These are phyloP conservation scores for Drosophila asahinai DNA, from an alignment of 1,140 invertebrate genomes.

Conservation along the genomic window DNA sequence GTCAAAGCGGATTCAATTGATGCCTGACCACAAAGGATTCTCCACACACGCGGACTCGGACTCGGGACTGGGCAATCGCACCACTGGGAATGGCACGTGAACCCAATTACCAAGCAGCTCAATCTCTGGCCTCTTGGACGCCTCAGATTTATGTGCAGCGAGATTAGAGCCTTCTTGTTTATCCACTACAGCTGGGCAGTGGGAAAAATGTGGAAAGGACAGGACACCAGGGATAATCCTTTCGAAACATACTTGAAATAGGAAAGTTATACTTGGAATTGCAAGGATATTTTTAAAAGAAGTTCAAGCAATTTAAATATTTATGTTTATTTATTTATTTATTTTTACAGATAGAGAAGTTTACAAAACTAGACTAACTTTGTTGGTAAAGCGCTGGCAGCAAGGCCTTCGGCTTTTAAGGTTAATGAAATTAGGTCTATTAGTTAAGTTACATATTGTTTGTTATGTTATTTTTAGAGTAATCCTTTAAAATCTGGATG, in stretches of 20 bases:
- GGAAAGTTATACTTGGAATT: neutral
- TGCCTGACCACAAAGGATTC: slow-evolving; percentile 75
- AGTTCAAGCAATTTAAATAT: no score
- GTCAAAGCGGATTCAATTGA: slow-evolving; percentile 74
- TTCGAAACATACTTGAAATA: neutral
- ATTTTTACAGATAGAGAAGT: no score
- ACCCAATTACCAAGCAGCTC: slow-evolving; percentile 75
- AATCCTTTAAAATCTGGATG: no score
- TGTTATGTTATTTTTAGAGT: no score
- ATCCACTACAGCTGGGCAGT: neutral
- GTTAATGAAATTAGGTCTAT: no score
- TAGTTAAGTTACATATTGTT: no score
- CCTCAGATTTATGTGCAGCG: slow-evolving; percentile 68
- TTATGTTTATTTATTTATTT: no score
- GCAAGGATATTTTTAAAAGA: fast-evolving
- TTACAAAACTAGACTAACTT: no score
- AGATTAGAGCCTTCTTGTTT: slow-evolving; percentile 48
- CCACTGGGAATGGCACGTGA: slow-evolving; percentile 74
- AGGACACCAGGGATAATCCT: neutral
- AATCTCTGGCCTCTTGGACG: slow-evolving; percentile 38
- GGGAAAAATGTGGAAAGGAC: neutral
- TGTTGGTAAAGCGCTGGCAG: no score
- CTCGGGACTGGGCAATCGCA: slow-evolving; percentile 38
- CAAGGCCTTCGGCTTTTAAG: no score
- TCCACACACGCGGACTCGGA: slow-evolving; percentile 8